Evolutionary conservation across 2,113 vertebrate species (phyloP).

Genomic region (Plecturocebus donacophilus): DNA sequence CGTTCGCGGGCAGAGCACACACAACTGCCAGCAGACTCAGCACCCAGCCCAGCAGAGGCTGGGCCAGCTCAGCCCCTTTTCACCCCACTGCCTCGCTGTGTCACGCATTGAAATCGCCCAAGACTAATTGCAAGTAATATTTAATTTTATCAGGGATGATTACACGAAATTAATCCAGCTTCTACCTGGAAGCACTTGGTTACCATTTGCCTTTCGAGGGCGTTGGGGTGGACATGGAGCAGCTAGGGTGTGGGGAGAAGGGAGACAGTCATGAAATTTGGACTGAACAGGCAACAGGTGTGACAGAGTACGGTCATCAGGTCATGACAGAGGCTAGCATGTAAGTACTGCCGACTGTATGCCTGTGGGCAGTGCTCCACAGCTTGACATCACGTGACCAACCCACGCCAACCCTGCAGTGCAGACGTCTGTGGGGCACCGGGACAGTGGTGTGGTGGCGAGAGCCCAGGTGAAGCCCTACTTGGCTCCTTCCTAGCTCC

Average conservation of each 20-base stretch:
- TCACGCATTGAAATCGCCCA: constrained; percentile 54
- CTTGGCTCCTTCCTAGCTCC: neutral
- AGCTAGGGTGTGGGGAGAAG: neutral
- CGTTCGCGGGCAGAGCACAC: fast-evolving
- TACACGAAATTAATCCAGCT: constrained; percentile 50
- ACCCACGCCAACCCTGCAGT: neutral
- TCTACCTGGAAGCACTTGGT: neutral
- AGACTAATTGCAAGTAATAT: constrained; percentile 71
- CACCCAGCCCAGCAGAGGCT: neutral
- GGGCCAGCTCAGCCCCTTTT: neutral
- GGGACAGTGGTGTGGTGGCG: fast-evolving
- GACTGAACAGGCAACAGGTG: neutral
- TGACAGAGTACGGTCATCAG: neutral
- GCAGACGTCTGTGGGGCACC: too few relatives aligned
- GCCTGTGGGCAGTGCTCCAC: fast-evolving
- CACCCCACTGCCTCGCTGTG: neutral
- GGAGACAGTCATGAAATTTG: fast-evolving
- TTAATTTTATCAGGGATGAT: constrained; percentile 53
- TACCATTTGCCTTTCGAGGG: fast-evolving
- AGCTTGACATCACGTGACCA: fast-evolving
- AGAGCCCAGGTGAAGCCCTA: neutral
- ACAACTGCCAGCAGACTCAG: neutral
- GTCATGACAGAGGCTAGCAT: fast-evolving
- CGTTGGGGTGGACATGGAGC: neutral
- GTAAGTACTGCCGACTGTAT: neutral